Percentiles rank a stretch among this genome's conserved stretches.
Evolutionary conservation across 2,113 vertebrate species (phyloP).

Genomic region (Shinisaurus crocodilurus): DNA sequence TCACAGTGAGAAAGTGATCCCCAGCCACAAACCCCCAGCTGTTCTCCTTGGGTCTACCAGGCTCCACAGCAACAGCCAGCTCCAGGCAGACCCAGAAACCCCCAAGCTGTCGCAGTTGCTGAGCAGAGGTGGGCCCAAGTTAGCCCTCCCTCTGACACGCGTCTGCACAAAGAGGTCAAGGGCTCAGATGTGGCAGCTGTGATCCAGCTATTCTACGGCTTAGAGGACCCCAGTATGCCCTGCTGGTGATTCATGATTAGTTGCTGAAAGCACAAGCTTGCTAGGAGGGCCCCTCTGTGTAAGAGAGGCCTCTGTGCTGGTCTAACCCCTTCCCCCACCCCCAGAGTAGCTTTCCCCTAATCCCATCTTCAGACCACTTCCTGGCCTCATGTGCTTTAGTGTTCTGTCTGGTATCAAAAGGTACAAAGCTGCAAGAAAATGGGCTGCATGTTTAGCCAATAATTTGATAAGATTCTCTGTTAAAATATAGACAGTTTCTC

Average conservation of each 20-base stretch:
- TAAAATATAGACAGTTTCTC: constrained; percentile 74
- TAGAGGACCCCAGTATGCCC: not conserved
- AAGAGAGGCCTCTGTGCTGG: rapidly evolving
- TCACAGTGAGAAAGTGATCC: not conserved
- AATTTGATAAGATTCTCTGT: constrained; percentile 65
- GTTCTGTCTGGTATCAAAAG: constrained; percentile 62
- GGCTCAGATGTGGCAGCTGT: constrained; percentile 30
- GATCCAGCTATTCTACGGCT: constrained; percentile 4
- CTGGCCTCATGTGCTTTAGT: constrained; percentile 53
- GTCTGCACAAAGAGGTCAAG: not conserved
- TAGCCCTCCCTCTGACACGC: not conserved
- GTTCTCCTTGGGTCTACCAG: not conserved
- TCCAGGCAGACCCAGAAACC: constrained; percentile 17
- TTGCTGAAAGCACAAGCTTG: not conserved
- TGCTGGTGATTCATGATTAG: constrained; percentile 27
- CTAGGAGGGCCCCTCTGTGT: rapidly evolving
- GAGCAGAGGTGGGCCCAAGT: not conserved
- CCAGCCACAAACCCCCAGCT: not conserved
- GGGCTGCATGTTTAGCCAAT: constrained; percentile 60
- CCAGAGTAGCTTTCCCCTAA: constrained; percentile 33
- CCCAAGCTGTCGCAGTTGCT: not conserved
- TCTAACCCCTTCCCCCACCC: not conserved
- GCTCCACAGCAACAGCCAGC: constrained; percentile 14
- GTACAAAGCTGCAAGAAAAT: constrained; percentile 55
- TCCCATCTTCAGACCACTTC: constrained; percentile 35